Base-by-base conservation (phyloP, 1,140 invertebrate genomes). In the Whitmania pigra region DNA sequence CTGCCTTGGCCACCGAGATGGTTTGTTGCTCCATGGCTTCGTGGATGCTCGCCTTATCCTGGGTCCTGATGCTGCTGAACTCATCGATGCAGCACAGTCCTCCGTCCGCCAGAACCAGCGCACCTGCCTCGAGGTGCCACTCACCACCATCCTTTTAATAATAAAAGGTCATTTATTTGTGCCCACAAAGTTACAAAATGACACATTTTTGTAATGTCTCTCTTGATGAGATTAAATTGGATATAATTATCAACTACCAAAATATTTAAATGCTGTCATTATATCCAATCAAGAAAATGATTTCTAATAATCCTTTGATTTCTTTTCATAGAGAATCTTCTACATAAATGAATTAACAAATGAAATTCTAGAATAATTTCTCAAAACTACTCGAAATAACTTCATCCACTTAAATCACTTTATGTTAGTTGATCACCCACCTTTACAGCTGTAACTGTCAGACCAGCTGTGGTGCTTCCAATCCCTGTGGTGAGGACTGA, bases 21-120 rank as follows among this genome's bases (percentile, higher is more conserved):
- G 96, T 99, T 83, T 99, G 97, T 79, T 99, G 97, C 85, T 99
- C 97, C 97, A 99, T 99, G 0, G 86, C 85, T 84, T 99, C 97
- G 80, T 99, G 97, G 77, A 99, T 98, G 60, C 96, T 92, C 0
- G 94, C 97, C 77, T 95, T 87, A 83, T 99, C 96, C 17, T 81
- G 80, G 73, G 98, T 94, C 57, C 93, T 89, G 94, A 99, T 99
- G 68, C 99, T 99, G 82, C 99, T 97, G 84, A 99, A 99, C 84
- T 99, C 97, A 80, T 99, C 97, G 81, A 99, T 99, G 80, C 96
- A 99, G 81, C 96, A 99, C 53, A 99, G 90, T 29, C 97, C 87
- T 78, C 94, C 88, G 85, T 99, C 97, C 18, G 96, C 95, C 67
- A 99, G 80, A 15, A 99, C 96, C 1, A 99, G 83, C 18, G 96